Conservation (phyloP, 2,888 invertebrate genomes). For the Aphidoletes aphidimyza region DNA sequence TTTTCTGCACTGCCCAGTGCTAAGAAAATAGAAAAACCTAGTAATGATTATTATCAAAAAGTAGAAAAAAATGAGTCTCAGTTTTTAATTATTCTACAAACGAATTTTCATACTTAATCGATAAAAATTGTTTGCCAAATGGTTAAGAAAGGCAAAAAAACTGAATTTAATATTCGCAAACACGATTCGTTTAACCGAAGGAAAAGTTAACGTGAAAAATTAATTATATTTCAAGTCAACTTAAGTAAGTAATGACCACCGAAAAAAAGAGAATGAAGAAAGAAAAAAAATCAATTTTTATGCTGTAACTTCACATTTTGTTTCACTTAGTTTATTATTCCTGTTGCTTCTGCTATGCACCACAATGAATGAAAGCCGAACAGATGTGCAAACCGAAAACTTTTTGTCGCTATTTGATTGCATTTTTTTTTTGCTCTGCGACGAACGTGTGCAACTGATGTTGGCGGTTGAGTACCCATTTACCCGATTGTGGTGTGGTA, state of each 20-base stretch:
- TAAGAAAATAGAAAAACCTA: no score
- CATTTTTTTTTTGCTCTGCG: neutral
- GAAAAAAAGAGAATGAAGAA: neutral
- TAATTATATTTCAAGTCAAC: neutral
- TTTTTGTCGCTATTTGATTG: slow-evolving; percentile 32
- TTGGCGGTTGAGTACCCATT: neutral
- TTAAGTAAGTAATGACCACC: no score
- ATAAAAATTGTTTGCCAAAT: no score
- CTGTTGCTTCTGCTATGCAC: slow-evolving; percentile 47
- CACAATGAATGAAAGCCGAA: no score
- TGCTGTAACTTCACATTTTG: neutral
- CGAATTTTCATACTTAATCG: no score
- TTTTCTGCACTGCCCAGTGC: neutral
- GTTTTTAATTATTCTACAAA: no score
- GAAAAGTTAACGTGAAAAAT: neutral
- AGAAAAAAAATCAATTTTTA: neutral
- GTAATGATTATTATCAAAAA: no score
- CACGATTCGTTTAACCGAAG: neutral
- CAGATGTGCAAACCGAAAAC: neutral
- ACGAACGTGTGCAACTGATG: no score
- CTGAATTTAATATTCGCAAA: neutral
- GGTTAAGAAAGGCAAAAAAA: neutral
- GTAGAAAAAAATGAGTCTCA: no score
- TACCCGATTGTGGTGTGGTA: no score
- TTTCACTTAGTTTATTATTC: neutral